Percentiles rank a stretch among this genome's conserved stretches.
Conservation (phyloP, 2,888 invertebrate genomes). For the Alloscopus bannaensis region DNA sequence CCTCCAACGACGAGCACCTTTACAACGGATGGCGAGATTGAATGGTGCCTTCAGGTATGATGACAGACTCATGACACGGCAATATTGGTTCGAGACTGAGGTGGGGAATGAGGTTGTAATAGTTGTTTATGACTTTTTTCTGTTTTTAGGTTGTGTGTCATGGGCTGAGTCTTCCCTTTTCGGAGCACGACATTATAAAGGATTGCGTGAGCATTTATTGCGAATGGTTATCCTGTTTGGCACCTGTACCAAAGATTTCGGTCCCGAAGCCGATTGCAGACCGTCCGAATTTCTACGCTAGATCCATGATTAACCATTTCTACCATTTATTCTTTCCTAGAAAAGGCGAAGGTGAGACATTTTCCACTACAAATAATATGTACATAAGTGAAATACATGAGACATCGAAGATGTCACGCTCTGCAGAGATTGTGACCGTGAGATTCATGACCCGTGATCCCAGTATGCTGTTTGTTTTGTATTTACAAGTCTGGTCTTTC, state of each 20-base stretch:
- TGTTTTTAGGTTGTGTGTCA: conserved; percentile 88
- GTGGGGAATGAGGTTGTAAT: not conserved
- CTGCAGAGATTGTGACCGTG: too few relatives aligned
- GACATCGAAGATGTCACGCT: too few relatives aligned
- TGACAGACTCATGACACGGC: too few relatives aligned
- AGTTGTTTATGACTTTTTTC: conserved; percentile 55
- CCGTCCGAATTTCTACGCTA: conserved; percentile 92
- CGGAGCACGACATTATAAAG: conserved; percentile 94
- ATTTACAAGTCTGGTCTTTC: conserved; percentile 91
- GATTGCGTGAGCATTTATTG: conserved; percentile 98
- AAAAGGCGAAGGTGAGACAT: conserved; percentile 89
- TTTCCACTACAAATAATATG: too few relatives aligned
- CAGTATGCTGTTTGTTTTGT: not conserved
- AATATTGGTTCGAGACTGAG: too few relatives aligned
- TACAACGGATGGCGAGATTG: conserved; percentile 84
- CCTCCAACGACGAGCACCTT: conserved; percentile 90
- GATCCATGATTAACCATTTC: conserved; percentile 92
- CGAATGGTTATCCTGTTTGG: conserved; percentile 94
- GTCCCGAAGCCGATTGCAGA: conserved; percentile 92
- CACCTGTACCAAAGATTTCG: conserved; percentile 88
- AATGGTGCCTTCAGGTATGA: conserved; percentile 83
- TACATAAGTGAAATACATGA: too few relatives aligned
- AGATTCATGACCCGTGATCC: too few relatives aligned
- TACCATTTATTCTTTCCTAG: conserved; percentile 96
- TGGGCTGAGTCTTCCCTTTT: conserved; percentile 91